A percentile compares a stretch with the other conserved stretches of the same genome.
phyloP scores from a whole-genome alignment of 1,140 invertebrate genomes.

The Colletes latitarsis region DNA sequence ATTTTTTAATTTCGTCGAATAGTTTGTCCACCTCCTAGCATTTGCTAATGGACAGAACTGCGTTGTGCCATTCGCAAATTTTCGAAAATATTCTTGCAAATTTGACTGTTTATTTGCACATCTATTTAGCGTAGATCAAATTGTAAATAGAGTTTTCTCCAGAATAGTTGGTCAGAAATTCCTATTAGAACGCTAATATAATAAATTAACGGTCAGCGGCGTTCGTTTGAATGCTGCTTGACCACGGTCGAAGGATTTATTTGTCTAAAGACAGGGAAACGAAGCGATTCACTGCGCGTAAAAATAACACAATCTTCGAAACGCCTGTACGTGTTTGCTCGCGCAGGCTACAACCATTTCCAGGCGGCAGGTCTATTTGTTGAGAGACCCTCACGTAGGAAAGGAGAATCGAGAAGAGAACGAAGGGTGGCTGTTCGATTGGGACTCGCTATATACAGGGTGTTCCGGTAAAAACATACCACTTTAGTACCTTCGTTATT shows the following conservation, averaged over 20 bases:
- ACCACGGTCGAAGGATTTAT: neutral
- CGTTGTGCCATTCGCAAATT: no score
- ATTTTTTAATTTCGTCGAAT: no score
- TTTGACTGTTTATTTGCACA: no score
- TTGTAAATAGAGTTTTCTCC: no score
- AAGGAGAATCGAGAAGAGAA: conserved; percentile 31
- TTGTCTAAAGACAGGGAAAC: neutral
- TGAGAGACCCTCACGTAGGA: conserved; percentile 31
- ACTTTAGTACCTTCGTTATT: no score
- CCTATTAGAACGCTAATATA: neutral
- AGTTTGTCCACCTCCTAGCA: no score
- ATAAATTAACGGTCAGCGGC: neutral
- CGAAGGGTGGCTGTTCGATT: conserved; percentile 51
- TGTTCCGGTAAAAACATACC: no score
- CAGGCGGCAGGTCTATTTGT: conserved; percentile 55
- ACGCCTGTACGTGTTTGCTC: conserved; percentile 34
- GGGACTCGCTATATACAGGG: conserved; percentile 46
- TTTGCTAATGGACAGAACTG: no score
- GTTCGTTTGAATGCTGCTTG: neutral
- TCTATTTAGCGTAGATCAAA: neutral
- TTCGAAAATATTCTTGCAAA: no score
- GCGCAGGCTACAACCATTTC: conserved; percentile 33
- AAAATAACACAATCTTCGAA: conserved; percentile 22
- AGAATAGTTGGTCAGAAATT: neutral
- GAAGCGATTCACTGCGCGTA: neutral